Base-by-base conservation (phyloP, 1,140 invertebrate genomes). In the Drosophila mauritiana region DNA sequence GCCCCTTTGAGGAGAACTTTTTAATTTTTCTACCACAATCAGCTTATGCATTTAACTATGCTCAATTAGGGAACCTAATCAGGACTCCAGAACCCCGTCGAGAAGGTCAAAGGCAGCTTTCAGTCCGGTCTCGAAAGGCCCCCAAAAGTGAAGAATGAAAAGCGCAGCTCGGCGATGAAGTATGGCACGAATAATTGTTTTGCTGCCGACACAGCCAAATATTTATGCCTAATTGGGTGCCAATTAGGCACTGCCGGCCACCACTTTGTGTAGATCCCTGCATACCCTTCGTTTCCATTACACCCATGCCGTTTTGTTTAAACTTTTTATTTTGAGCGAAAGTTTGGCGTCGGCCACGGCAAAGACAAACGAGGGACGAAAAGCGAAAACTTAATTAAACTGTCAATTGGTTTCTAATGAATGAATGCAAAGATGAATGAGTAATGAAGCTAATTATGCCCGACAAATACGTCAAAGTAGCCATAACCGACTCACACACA, bases 401-500 rank as follows among this genome's bases (percentile, higher is more conserved):
- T 91, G 88, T 81, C 72, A 83, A 88, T 84, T 88, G 74, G 68
- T 73, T 67, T 76, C 70, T 76, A 84, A 89, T 85, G 75, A 68
- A 85, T 74, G 63, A 72, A 78, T 82, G 68, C 54, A 73, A 75
- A 64, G 58, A 73, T 86, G 80, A 80, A 78, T 85, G 89, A 82
- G 49, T 89, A 73, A 85, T 80, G 67, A 77, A 64, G 45, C 62
- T 74, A 91, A 89, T 91, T 84, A 84, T 62, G 59, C n/a, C 54
- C 53, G 53, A 51, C 63, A 61, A 90, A 68, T 74, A 55, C 70
- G 46, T 88, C 52, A 78, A 65, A 73, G 67, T 63, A 68, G 55
- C 56, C 69, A 39, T 63, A 46, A 55, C 39, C 58, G 22, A 54
- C 31, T 8, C 31, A 31, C 27, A 31, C 31, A 31, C 31, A 31